Conservation (phyloP, 2,113 vertebrate genomes). For the Laterallus jamaicensis region DNA sequence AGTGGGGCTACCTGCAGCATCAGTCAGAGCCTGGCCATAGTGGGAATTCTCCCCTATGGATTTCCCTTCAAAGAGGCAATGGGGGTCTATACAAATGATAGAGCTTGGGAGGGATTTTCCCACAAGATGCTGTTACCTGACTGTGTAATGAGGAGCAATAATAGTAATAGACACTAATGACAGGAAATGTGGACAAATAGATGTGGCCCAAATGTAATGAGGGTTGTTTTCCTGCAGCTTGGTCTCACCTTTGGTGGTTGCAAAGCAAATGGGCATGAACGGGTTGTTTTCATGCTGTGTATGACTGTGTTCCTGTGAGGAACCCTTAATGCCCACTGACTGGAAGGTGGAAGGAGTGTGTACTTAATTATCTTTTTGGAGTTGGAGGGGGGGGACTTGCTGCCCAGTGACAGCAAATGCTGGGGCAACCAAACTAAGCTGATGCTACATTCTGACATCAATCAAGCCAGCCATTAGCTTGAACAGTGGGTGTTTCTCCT, state of each 20-base stretch:
- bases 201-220: not conserved
- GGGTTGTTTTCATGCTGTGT: not conserved
- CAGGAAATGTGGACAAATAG: not conserved
- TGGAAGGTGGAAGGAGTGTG: not conserved
- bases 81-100: not conserved
- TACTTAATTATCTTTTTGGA: not conserved
- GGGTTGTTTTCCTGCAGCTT: not conserved
- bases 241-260: not conserved
- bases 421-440: not conserved
- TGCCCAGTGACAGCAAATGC: not conserved
- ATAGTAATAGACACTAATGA: not conserved
- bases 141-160: not conserved
- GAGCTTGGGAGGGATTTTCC: not conserved
- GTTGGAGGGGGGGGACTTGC: not conserved
- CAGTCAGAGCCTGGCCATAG: not conserved
- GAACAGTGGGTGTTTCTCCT: conserved; percentile 13
- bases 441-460: not conserved
- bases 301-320: not conserved
- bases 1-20: rapidly evolving
- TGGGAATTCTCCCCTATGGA: not conserved
- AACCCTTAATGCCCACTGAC: not conserved
- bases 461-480: conserved; percentile 11
- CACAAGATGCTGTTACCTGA: not conserved
- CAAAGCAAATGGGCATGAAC: not conserved
- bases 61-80: not conserved